A percentile compares a stretch with the other conserved stretches of the same genome.
Conservation (phyloP, 2,113 vertebrate species). For the Potamarius usumacintae region DNA sequence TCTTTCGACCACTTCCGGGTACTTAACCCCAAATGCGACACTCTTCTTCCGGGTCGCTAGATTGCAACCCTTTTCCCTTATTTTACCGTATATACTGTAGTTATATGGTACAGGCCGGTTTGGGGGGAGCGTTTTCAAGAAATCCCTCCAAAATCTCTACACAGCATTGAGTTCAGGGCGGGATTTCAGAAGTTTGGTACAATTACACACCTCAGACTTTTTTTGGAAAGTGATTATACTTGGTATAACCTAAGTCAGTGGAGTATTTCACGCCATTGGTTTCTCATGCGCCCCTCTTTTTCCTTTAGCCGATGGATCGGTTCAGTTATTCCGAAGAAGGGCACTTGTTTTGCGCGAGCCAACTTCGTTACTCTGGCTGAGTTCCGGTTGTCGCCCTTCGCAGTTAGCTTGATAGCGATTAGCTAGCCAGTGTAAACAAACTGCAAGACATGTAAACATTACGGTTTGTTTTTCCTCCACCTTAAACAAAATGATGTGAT, state of each 20-base stretch:
- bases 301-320: background rate
- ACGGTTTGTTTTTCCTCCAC: background rate
- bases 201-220: background rate
- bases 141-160: constrained; percentile 44
- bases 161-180: constrained; percentile 38
- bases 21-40: constrained; percentile 15
- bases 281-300: background rate
- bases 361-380: constrained; percentile 18
- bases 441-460: background rate
- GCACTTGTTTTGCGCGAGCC: constrained; percentile 34
- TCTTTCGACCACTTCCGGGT: background rate
- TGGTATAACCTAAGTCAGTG: background rate
- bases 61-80: constrained; percentile 62
- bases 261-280: background rate
- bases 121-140: constrained; percentile 47
- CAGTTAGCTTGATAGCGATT: constrained; percentile 23
- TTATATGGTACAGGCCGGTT: background rate
- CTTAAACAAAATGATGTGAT: background rate
- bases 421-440: constrained; percentile 13
- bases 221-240: background rate
- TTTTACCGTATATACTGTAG: background rate
- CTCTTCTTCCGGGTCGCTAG: constrained; percentile 69
- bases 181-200: constrained; percentile 1
- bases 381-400: constrained; percentile 14
- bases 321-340: constrained; percentile 2